Base-by-base conservation (phyloP, 1,140 invertebrate species). In the Penaeus chinensis region DNA sequence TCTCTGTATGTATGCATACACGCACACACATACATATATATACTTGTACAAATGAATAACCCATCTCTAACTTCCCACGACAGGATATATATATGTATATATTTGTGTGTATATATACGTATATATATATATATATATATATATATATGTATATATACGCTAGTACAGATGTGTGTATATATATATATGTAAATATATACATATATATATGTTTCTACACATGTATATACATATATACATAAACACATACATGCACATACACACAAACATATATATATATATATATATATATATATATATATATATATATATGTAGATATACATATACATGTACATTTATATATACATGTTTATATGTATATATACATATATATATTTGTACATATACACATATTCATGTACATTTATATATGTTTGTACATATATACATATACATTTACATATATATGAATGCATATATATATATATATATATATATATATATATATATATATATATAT, bases 151-250 rank as follows among this genome's bases (percentile, higher is more conserved):
- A 24, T 69, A 69, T 69, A 24, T 74, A 32, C n/a, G n/a, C n/a
- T 22, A 22, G 32, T 71, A 71, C n/a, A 71, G 16, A 71, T 18
- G 22, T 74, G 22, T 74, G 22, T 74, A 27, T 74, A 27, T 74
- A 27, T 74, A 27, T 74, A 27, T 74, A 27, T 74, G 37, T 74
- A 27, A 3, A 27, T 74, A 8, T 74, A 32, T 74, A 32, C 27
- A 74, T 74, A 74, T 74, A 74, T 74, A 74, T 74, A 74, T 74
- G 32, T 74, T 37, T 27, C 37, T 74, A 74, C 32, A 74, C 32
- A n/a, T 74, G 32, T 74, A 74, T 27, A 74, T 74, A 74, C 32
- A 74, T 74, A n/a, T 74, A 27, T 74, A 74, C 32, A 71, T 27
- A 71, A 27, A 71, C 5, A 71, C 3, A 27, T 27, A 7, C 22